phyloP scores from a whole-genome alignment of 2,797 vertebrate species.

The Momotus momota region DNA sequence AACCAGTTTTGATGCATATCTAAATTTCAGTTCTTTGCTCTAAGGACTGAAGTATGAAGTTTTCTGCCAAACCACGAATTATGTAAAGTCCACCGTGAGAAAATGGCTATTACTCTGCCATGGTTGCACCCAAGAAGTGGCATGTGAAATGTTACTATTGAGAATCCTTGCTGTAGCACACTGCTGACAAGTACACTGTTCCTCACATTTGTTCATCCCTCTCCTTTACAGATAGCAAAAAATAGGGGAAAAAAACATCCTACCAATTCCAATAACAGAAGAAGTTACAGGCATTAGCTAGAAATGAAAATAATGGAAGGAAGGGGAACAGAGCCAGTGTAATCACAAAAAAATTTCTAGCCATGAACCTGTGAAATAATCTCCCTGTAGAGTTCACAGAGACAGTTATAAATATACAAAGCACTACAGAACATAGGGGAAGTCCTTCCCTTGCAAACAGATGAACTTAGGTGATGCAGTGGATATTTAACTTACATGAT shows the following conservation, averaged over 20 bases:
- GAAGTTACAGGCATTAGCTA: neutral
- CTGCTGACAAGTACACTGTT: neutral
- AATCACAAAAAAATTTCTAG: slow-evolving; percentile 30
- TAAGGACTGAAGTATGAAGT: neutral
- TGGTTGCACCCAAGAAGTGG: neutral
- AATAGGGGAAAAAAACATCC: neutral
- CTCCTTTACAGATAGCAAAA: neutral
- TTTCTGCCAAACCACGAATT: slow-evolving; percentile 32
- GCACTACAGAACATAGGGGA: neutral
- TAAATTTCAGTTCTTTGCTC: slow-evolving; percentile 21
- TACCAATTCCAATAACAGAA: slow-evolving; percentile 7
- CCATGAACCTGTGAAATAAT: slow-evolving; percentile 29
- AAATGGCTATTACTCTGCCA: neutral
- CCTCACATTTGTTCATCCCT: neutral
- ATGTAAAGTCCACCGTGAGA: neutral
- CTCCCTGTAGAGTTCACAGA: slow-evolving; percentile 11
- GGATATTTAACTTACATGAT: neutral
- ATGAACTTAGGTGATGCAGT: neutral
- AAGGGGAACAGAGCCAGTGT: slow-evolving; percentile 9
- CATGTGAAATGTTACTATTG: neutral
- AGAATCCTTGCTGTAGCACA: neutral
- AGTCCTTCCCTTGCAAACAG: neutral
- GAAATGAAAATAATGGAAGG: neutral
- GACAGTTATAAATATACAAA: slow-evolving; percentile 31
- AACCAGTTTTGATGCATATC: slow-evolving; percentile 1